A percentile compares a stretch with the other conserved stretches of the same genome.
Conservation (phyloP, 2,797 vertebrate genomes). For the Australoheros facetus region DNA sequence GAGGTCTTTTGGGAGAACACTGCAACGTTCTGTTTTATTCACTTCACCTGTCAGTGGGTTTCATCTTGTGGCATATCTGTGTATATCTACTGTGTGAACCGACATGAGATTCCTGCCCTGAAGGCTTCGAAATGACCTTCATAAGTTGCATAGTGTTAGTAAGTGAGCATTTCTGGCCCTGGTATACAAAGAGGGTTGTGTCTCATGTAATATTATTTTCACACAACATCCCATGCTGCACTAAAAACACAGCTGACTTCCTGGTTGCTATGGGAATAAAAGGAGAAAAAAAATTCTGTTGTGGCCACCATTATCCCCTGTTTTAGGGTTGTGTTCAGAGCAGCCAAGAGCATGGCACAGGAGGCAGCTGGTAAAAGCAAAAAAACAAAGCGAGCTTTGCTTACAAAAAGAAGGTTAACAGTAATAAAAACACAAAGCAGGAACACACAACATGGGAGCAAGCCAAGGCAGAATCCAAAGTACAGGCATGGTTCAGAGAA, state of each 20-base stretch:
- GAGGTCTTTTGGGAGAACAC: background rate
- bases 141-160: background rate
- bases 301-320: background rate
- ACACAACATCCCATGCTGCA: background rate
- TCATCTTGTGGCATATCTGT: background rate
- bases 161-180: background rate
- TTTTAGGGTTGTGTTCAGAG: background rate
- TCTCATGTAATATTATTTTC: background rate
- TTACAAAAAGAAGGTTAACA: background rate
- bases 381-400: background rate
- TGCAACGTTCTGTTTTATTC: background rate
- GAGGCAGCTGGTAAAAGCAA: background rate
- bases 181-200: background rate
- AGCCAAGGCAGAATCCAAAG: background rate
- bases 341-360: background rate
- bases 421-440: background rate
- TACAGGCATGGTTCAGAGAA: background rate
- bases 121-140: background rate
- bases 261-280: slow-evolving; percentile 10
- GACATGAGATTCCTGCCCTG: background rate
- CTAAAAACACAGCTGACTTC: background rate
- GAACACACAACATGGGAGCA: background rate
- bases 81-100: background rate
- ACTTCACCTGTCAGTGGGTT: background rate
- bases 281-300: background rate